Conservation (phyloP, 2,888 invertebrate species). For the Fragum fragum region DNA sequence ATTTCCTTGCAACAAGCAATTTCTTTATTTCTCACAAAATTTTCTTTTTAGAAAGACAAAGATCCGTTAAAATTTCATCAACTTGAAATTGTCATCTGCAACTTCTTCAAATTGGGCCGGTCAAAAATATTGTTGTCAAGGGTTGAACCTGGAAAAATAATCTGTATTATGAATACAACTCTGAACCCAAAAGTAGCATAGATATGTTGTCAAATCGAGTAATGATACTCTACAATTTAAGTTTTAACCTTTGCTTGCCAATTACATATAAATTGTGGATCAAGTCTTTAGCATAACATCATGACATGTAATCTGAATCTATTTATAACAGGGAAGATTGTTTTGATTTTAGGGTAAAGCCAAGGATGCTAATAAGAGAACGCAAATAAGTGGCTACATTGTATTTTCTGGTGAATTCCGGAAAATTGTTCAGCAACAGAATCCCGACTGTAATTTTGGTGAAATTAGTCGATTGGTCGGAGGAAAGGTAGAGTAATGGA, state of each 20-base stretch:
- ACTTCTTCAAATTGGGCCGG: background rate
- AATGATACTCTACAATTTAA: too few relatives aligned
- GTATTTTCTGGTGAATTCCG: constrained; percentile 98
- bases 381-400: constrained; percentile 95
- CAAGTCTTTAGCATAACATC: too few relatives aligned
- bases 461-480: constrained; percentile 92
- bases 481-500: constrained; percentile 88
- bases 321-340: background rate
- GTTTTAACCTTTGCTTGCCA: too few relatives aligned
- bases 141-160: too few relatives aligned
- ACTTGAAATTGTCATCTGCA: background rate
- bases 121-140: too few relatives aligned
- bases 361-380: constrained; percentile 63
- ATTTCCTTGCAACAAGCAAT: background rate
- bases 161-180: too few relatives aligned
- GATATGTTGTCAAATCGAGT: too few relatives aligned
- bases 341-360: constrained; percentile 55
- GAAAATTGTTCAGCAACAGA: constrained; percentile 96
- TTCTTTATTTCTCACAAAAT: background rate
- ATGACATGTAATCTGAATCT: too few relatives aligned
- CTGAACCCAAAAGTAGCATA: too few relatives aligned
- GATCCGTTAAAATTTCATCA: background rate
- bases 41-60: background rate
- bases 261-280: too few relatives aligned
- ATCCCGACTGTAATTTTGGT: constrained; percentile 98